Conservation (phyloP, 1,140 invertebrate genomes). For the Drosophila pandora region DNA sequence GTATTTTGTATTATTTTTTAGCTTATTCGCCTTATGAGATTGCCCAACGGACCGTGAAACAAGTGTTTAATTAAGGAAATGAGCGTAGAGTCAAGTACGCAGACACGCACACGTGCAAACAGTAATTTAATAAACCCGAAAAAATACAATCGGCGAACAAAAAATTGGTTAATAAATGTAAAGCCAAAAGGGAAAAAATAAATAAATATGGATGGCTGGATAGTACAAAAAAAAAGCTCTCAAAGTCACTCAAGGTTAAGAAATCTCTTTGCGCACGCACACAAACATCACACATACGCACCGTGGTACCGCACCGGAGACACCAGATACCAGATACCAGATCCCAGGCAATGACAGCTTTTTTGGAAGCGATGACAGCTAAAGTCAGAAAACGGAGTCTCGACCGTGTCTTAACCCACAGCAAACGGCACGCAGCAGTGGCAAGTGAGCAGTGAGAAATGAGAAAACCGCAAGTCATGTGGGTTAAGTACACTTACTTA, state of each 20-base stretch:
- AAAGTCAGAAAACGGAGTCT: constrained; percentile 21
- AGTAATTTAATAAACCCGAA: constrained; percentile 61
- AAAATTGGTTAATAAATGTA: constrained; percentile 69
- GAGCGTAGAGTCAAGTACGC: constrained; percentile 57
- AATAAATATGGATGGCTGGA: constrained; percentile 34
- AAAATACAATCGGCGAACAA: constrained; percentile 58
- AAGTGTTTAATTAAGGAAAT: constrained; percentile 82
- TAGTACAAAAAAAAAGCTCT: constrained; percentile 41
- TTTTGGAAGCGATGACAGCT: constrained; percentile 71
- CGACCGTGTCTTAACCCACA: constrained; percentile 9
- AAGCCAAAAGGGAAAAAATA: constrained; percentile 43
- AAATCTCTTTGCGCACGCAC: constrained; percentile 68
- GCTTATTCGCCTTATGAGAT: constrained; percentile 21
- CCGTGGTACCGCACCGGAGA: constrained; percentile 11
- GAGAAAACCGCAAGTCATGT: constrained; percentile 77
- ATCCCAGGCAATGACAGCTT: constrained; percentile 67
- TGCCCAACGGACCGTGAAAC: constrained; percentile 71
- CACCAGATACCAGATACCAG: constrained; percentile 25
- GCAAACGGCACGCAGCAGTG: not conserved
- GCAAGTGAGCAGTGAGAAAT: constrained; percentile 20
- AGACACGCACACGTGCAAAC: constrained; percentile 43
- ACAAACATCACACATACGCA: constrained; percentile 10
- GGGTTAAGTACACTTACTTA: constrained; percentile 82
- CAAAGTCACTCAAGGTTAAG: constrained; percentile 80
- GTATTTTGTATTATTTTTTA: constrained; percentile 35